Percentiles rank a stretch among this genome's conserved stretches.
These are phyloP conservation scores for Rhinopomastus cyanomelas DNA, from an alignment of 2,113 vertebrate species.

Conservation along the genomic window DNA sequence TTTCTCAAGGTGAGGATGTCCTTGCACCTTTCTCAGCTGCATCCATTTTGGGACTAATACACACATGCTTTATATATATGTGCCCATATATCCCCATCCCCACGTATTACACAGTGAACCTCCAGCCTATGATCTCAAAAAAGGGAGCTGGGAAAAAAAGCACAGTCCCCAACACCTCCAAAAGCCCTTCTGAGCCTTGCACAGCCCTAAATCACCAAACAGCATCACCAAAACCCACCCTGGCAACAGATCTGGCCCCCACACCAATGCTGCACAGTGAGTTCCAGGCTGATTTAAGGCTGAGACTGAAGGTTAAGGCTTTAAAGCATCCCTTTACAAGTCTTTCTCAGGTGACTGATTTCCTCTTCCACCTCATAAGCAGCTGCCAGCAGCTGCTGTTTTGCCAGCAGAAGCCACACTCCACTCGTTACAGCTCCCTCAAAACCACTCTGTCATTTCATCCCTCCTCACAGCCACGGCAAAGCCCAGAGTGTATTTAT, in stretches of 20 bases:
- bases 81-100: neutral
- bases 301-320: neutral
- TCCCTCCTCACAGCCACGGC: fast-evolving
- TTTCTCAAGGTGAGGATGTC: neutral
- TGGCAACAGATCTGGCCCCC: neutral
- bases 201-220: neutral
- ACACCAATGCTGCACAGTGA: neutral
- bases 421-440: neutral
- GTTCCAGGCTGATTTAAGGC: neutral
- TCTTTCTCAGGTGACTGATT: slow-evolving; percentile 32
- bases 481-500: neutral
- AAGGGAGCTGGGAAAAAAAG: neutral
- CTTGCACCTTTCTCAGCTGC: neutral
- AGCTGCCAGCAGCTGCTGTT: neutral
- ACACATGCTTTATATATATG: neutral
- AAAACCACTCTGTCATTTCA: neutral
- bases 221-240: neutral
- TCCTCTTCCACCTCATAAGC: neutral
- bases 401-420: slow-evolving; percentile 23
- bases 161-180: neutral
- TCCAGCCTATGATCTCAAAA: neutral
- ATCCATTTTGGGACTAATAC: neutral
- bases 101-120: neutral
- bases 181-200: neutral
- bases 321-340: neutral